Conservation (phyloP, 2,113 vertebrate genomes). For the Alectura lathami region DNA sequence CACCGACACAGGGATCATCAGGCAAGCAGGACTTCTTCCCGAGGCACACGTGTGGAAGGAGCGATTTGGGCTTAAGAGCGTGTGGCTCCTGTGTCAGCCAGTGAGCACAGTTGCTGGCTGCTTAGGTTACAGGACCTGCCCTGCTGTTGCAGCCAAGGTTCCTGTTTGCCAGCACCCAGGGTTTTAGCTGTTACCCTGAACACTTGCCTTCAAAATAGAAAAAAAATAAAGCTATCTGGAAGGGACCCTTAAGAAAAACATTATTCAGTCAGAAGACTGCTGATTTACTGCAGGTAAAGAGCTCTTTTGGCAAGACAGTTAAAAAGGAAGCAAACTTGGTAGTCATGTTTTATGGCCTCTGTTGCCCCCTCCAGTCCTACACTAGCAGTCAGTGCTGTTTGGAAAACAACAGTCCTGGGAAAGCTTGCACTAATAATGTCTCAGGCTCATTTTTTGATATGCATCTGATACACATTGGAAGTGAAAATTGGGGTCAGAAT, state of each 20-base stretch:
- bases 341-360: constrained; percentile 57
- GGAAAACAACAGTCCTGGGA: constrained; percentile 1
- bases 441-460: background rate
- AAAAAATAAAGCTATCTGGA: background rate
- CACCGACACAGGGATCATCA: background rate
- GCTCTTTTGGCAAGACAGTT: background rate
- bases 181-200: background rate
- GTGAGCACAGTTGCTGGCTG: background rate
- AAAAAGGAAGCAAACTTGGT: background rate
- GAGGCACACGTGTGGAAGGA: background rate
- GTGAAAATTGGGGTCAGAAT: background rate
- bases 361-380: constrained; percentile 67
- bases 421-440: background rate
- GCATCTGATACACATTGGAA: background rate
- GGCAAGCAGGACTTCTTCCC: background rate
- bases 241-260: background rate
- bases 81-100: background rate
- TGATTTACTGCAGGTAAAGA: background rate
- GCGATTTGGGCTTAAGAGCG: accelerated
- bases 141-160: background rate
- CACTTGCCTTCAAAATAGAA: background rate
- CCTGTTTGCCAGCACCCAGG: background rate
- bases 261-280: background rate
- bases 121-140: background rate
- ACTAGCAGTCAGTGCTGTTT: constrained; percentile 21